phyloP scores from a whole-genome alignment of 1,140 invertebrate species.

The Zaprionus capensis region DNA sequence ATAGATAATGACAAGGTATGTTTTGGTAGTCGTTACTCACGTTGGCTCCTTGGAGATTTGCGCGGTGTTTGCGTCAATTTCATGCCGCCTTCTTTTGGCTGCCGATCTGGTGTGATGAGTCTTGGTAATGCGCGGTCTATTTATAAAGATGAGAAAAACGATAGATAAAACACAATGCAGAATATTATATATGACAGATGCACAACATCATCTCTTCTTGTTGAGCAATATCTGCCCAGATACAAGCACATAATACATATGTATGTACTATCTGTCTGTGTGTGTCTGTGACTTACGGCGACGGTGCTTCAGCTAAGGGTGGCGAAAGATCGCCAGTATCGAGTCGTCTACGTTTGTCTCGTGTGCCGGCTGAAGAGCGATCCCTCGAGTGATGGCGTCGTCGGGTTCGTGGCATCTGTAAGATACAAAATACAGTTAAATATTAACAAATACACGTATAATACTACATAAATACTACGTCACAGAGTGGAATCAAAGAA shows the following conservation, averaged over 20 bases:
- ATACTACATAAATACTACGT: constrained; percentile 26
- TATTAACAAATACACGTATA: constrained; percentile 1
- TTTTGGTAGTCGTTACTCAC: constrained; percentile 56
- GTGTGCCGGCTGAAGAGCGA: constrained; percentile 85
- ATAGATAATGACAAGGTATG: not conserved
- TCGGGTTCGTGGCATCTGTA: constrained; percentile 91
- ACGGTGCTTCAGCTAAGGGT: constrained; percentile 69
- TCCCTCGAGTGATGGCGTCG: constrained; percentile 91
- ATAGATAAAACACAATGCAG: constrained; percentile 40
- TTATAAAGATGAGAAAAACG: constrained; percentile 46
- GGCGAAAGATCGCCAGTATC: constrained; percentile 83
- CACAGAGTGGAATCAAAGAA: constrained; percentile 22
- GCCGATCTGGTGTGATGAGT: constrained; percentile 85
- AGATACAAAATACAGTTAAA: constrained; percentile 22
- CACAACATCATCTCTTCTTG: constrained; percentile 10
- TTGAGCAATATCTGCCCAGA: constrained; percentile 34
- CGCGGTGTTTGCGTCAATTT: constrained; percentile 85
- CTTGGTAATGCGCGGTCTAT: constrained; percentile 76
- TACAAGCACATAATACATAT: constrained; percentile 4
- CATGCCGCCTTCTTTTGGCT: constrained; percentile 85
- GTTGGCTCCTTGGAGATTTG: constrained; percentile 84
- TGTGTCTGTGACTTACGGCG: constrained; percentile 70
- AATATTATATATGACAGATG: constrained; percentile 29
- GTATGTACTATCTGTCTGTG: not conserved
- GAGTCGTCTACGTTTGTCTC: constrained; percentile 86